phyloP scores from a whole-genome alignment of 2,113 vertebrate species.

The Taurulus bubalis region DNA sequence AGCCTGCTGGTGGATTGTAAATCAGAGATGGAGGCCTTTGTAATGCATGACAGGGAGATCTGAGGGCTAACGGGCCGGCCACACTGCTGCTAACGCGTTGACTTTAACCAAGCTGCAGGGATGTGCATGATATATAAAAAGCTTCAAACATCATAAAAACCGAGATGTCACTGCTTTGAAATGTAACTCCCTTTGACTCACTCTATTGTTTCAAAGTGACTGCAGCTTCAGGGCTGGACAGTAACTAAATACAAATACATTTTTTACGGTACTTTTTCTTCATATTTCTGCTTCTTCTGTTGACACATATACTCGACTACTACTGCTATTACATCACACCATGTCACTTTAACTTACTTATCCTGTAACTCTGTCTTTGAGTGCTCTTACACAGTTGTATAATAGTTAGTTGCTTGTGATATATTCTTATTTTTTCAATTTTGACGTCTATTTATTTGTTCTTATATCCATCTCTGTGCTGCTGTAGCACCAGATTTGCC shows the following conservation, averaged over 20 bases:
- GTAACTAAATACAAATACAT: not conserved
- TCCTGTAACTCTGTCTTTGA: too few species aligned
- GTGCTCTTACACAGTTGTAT: too few species aligned
- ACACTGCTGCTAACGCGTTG: constrained; percentile 39
- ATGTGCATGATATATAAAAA: not conserved
- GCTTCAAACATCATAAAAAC: not conserved
- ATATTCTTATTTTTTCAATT: too few species aligned
- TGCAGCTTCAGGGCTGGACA: not conserved
- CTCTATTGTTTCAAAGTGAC: not conserved
- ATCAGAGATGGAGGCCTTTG: constrained; percentile 54
- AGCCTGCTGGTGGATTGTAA: constrained; percentile 29
- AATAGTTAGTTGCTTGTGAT: too few species aligned
- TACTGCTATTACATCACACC: too few species aligned
- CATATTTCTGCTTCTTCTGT: not conserved
- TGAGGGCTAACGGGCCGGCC: constrained; percentile 32
- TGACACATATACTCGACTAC: too few species aligned
- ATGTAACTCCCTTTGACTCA: too few species aligned
- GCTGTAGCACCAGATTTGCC: too few species aligned
- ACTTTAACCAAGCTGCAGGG: constrained; percentile 1
- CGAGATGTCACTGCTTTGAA: not conserved
- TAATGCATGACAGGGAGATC: constrained; percentile 53
- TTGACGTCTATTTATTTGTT: too few species aligned
- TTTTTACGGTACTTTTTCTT: not conserved
- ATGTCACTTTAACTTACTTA: not conserved
- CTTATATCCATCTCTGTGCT: too few species aligned